These are phyloP conservation scores for Epicauta chinensis DNA, from an alignment of 1,140 invertebrate species.

Conservation along the genomic window DNA sequence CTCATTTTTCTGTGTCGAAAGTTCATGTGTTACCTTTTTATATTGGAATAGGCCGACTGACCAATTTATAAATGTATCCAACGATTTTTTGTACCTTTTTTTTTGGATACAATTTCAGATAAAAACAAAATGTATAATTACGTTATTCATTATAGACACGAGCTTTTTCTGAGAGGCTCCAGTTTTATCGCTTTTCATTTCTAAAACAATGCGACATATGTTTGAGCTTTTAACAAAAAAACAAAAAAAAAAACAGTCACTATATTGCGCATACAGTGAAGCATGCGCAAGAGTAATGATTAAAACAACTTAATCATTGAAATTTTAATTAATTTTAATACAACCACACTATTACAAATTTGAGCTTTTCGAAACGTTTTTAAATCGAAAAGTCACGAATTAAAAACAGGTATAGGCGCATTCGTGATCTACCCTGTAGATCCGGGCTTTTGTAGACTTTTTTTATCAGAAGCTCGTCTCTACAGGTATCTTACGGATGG, in stretches of 20 bases:
- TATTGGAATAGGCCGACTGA: conserved; percentile 17
- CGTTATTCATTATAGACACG: conserved; percentile 6
- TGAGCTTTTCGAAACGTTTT: too few species aligned
- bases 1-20: conserved; percentile 30
- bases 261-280: conserved; percentile 15
- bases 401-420: too few species aligned
- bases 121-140: conserved; percentile 16
- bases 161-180: too few species aligned
- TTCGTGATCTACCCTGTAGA: conserved; percentile 99
- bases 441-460: conserved; percentile 93
- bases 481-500: conserved; percentile 98
- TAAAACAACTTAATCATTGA: conserved; percentile 13
- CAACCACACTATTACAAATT: too few species aligned
- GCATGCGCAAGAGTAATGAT: conserved; percentile 37
- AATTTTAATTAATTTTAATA: too few species aligned
- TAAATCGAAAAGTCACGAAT: too few species aligned
- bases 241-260: too few species aligned
- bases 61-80: conserved; percentile 27
- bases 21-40: conserved; percentile 24
- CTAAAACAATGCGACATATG: too few species aligned
- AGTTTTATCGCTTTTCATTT: too few species aligned
- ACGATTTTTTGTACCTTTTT: too few species aligned
- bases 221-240: too few species aligned
- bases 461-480: conserved; percentile 96
- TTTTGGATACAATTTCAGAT: not conserved